Conservation (phyloP, 2,888 invertebrate genomes). For the Altica lythri region DNA sequence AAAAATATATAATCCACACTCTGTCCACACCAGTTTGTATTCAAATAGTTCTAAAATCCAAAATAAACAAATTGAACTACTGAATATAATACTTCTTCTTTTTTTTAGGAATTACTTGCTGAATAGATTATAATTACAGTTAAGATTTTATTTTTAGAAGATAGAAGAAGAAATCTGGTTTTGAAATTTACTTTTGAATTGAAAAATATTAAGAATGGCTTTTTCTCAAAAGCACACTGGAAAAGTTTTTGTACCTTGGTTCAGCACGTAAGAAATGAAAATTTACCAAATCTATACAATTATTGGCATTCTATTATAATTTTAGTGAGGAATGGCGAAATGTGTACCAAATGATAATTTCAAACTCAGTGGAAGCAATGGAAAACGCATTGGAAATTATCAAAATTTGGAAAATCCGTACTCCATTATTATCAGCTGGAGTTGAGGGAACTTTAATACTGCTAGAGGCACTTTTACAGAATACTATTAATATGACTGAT, state of each 20-base stretch:
- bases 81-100: too few relatives aligned
- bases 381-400: constrained; percentile 59
- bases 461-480: constrained; percentile 60
- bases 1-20: too few relatives aligned
- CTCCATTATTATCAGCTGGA: constrained; percentile 63
- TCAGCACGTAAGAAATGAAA: constrained; percentile 48
- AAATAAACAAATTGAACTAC: too few relatives aligned
- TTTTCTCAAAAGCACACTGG: constrained; percentile 51
- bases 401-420: constrained; percentile 64
- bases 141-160: too few relatives aligned
- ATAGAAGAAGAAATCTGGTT: too few relatives aligned
- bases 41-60: too few relatives aligned
- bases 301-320: constrained; percentile 14
- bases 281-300: not conserved
- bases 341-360: constrained; percentile 60
- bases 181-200: too few relatives aligned
- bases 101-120: too few relatives aligned
- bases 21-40: too few relatives aligned
- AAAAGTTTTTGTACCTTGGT: constrained; percentile 55
- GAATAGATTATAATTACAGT: too few relatives aligned
- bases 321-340: constrained; percentile 61
- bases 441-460: constrained; percentile 66
- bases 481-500: constrained; percentile 54
- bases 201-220: constrained; percentile 48
- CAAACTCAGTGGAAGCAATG: constrained; percentile 50